Percentiles rank a stretch among this genome's conserved stretches.
Conservation (phyloP, 2,888 invertebrate genomes). For the Anoncus sp. region DNA sequence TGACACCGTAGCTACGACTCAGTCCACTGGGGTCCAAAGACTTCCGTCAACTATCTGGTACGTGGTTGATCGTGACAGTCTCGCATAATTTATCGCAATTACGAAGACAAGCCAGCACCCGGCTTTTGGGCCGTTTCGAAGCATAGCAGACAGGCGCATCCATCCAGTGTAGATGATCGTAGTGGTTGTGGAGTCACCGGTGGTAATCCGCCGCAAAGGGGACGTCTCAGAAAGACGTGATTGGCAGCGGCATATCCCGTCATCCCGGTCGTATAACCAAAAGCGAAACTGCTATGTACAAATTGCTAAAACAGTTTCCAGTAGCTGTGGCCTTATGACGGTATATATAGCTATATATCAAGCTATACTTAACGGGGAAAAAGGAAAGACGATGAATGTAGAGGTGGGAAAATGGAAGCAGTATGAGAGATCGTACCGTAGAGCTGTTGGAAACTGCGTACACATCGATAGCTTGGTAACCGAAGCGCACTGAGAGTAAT, state of each 20-base stretch:
- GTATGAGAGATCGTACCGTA: not conserved
- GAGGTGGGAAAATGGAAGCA: constrained; percentile 50
- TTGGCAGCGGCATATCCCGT: constrained; percentile 71
- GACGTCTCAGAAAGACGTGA: constrained; percentile 62
- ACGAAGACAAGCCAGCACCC: constrained; percentile 36
- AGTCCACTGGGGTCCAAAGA: constrained; percentile 44
- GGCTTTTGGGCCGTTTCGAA: constrained; percentile 26
- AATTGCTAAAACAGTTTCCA: constrained; percentile 5
- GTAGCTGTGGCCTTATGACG: not conserved
- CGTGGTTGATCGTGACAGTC: constrained; percentile 51
- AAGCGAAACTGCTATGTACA: not conserved
- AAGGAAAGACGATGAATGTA: constrained; percentile 1
- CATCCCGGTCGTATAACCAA: not conserved
- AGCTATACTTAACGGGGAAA: not conserved
- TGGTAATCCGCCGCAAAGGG: constrained; percentile 31
- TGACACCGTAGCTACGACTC: constrained; percentile 38
- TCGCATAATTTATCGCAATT: constrained; percentile 65
- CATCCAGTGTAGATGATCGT: constrained; percentile 31
- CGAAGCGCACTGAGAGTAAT: constrained; percentile 73
- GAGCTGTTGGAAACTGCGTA: constrained; percentile 45
- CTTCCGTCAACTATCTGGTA: constrained; percentile 51
- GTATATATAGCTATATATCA: not conserved
- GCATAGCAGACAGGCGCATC: too few species aligned
- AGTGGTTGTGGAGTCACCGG: constrained; percentile 29
- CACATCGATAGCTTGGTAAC: constrained; percentile 67